Conservation (phyloP, 2,888 invertebrate genomes). For the Gonocerus acuteangulatus region DNA sequence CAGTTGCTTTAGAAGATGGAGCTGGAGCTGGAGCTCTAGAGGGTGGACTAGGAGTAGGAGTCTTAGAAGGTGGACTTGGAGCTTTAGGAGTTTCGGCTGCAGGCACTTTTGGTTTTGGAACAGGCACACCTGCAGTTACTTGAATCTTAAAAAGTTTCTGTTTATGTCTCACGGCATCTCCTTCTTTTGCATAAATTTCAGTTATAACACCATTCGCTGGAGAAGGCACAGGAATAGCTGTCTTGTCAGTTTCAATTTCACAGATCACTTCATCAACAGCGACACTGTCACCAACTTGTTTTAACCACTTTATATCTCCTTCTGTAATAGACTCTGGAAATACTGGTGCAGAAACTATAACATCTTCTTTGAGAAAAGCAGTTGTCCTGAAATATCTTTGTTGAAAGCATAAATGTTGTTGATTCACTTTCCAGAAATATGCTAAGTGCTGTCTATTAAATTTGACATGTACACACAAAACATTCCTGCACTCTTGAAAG, state of each 20-base stretch:
- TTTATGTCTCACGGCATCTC: conserved; percentile 84
- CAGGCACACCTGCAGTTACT: conserved; percentile 45
- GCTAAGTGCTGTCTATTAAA: too few species aligned
- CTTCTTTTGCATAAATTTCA: conserved; percentile 80
- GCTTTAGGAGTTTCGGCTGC: background rate
- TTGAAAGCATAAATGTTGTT: background rate
- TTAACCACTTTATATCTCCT: conserved; percentile 84
- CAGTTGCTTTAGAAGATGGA: conserved; percentile 61
- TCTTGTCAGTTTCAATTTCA: conserved; percentile 98
- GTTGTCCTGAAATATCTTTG: background rate
- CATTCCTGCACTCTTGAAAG: too few species aligned
- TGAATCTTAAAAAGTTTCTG: conserved; percentile 66
- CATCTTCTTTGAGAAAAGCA: conserved; percentile 42
- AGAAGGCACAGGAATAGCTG: conserved; percentile 64
- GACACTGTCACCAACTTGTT: conserved; percentile 80
- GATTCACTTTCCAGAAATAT: too few species aligned
- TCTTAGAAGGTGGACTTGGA: background rate
- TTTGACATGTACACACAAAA: too few species aligned
- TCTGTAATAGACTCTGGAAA: conserved; percentile 95
- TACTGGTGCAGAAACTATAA: conserved; percentile 72
- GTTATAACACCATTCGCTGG: conserved; percentile 82
- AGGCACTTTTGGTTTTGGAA: background rate
- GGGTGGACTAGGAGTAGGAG: background rate
- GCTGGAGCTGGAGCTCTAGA: conserved; percentile 27
- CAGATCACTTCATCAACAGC: conserved; percentile 85